Base-by-base conservation (phyloP, 2,888 invertebrate genomes). In the Trissonchulus latispiculum region DNA sequence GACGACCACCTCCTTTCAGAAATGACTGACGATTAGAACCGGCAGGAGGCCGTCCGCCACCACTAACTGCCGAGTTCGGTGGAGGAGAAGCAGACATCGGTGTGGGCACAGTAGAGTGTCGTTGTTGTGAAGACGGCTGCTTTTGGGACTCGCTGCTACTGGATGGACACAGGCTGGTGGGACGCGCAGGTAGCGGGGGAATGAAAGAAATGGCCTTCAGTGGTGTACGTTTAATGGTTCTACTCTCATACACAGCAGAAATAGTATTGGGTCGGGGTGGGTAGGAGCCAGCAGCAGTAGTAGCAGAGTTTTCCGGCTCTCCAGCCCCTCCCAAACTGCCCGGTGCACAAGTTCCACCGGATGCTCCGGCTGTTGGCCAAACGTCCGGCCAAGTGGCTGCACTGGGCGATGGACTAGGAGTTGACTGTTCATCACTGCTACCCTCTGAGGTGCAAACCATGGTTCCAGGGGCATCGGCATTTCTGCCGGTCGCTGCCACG, bases 211-310 rank as follows among this genome's bases (percentile, higher is more conserved):
- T 32, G 3, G 15, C 8, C 2, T 31, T 61, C 61, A 71, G 35
- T 35, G 35, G 61, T 28, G 70, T 8, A 2, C 70, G 18, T 37
- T 31, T 36, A 2, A 23, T 37, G 8, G 48, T 48, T 8, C 48
- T 8, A 8, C 8, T 15, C 23, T 48, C 48, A 36, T 37, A 70
- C n/a, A 23, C 75, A 18, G 71, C 71, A 1, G 74, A 75, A 31
- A 75, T 75, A 8, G 75, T 75, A 36, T 75, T 71, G 3, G 75
- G 75, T 18, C 75, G 67, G 29, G 75, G 71, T 2, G 29, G 3
- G 61, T 23, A 2, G 71, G 31, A 32, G 62, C 2, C 61, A 71
- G 23, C 2, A n/a, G 37, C 36, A 31, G 28, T 18, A 3, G 8
- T 3, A 3, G 29, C 3, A 15, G 28, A 3, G 3, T 15, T 3